Evolutionary conservation across 2,888 invertebrate genomes (phyloP).

Genomic region (Sussaba pulchella): DNA sequence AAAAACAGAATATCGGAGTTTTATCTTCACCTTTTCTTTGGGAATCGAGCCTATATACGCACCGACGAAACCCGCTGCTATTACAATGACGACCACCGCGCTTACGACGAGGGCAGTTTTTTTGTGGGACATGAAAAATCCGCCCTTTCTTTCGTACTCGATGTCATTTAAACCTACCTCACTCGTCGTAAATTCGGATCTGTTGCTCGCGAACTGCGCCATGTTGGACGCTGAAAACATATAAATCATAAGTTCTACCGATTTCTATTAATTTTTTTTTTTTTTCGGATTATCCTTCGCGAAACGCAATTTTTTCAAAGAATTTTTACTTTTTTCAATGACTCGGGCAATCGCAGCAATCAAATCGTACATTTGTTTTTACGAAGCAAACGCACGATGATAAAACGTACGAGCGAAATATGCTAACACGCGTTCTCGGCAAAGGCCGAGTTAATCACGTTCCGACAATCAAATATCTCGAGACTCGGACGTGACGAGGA

Average conservation of each 20-base stretch:
- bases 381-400: slow-evolving; percentile 8
- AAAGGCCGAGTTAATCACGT: slow-evolving; percentile 64
- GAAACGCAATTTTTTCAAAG: background rate
- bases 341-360: background rate
- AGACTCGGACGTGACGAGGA: slow-evolving; percentile 57
- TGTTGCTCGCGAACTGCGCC: slow-evolving; percentile 82
- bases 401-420: slow-evolving; percentile 12
- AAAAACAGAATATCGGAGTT: too few relatives aligned
- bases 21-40: slow-evolving; percentile 72
- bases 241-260: slow-evolving; percentile 11
- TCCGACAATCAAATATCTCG: slow-evolving; percentile 63
- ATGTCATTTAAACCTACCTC: slow-evolving; percentile 86
- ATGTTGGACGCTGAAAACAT: slow-evolving; percentile 75
- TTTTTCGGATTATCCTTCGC: background rate
- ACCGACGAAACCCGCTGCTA: slow-evolving; percentile 78
- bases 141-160: slow-evolving; percentile 87
- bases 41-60: slow-evolving; percentile 76
- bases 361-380: slow-evolving; percentile 13
- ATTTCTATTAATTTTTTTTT: slow-evolving; percentile 8
- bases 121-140: slow-evolving; percentile 87
- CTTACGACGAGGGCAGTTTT: slow-evolving; percentile 84
- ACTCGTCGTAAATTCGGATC: slow-evolving; percentile 87
- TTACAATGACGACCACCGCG: slow-evolving; percentile 73
- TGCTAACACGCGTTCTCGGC: slow-evolving; percentile 43
- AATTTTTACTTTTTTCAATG: too few relatives aligned